A percentile compares a stretch with the other conserved stretches of the same genome.
Conservation (phyloP, 1,140 invertebrate genomes). For the Akabosia matsudoensis region DNA sequence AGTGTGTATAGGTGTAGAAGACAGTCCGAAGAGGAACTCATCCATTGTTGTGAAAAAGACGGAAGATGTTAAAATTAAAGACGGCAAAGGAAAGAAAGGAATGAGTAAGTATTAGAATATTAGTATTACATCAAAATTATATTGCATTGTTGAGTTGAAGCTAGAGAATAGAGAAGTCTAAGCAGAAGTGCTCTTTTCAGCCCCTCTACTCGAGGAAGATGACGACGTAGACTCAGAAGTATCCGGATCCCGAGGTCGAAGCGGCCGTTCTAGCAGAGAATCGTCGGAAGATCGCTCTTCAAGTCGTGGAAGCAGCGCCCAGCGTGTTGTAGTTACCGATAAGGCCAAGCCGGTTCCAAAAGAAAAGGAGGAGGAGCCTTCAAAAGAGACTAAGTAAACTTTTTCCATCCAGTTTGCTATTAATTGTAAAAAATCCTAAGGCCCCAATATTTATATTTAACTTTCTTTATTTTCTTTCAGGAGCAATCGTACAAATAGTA, state of each 20-base stretch:
- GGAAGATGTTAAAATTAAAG: constrained; percentile 31
- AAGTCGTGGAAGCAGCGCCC: constrained; percentile 42
- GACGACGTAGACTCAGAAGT: constrained; percentile 24
- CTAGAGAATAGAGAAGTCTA: too few relatives aligned
- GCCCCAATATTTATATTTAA: background rate
- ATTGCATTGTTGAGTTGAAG: background rate
- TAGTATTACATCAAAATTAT: background rate
- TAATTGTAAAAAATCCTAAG: too few relatives aligned
- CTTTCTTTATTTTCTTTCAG: background rate
- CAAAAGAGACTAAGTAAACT: constrained; percentile 35
- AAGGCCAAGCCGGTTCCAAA: constrained; percentile 27
- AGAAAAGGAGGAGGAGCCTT: constrained; percentile 12
- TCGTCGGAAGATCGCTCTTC: constrained; percentile 45
- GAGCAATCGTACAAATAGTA: background rate
- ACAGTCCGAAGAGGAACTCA: constrained; percentile 49
- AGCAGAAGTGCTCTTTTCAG: constrained; percentile 7
- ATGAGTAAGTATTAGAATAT: constrained; percentile 38
- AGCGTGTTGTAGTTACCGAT: constrained; percentile 15
- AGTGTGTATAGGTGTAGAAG: constrained; percentile 65
- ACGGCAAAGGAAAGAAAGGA: constrained; percentile 35
- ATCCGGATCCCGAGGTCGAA: constrained; percentile 2
- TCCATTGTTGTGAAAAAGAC: constrained; percentile 41
- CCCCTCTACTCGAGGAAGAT: constrained; percentile 33
- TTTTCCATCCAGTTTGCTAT: too few relatives aligned
- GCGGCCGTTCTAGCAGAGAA: constrained; percentile 40